Conservation (phyloP, 2,113 vertebrate genomes). For the Ammodytes marinus region DNA sequence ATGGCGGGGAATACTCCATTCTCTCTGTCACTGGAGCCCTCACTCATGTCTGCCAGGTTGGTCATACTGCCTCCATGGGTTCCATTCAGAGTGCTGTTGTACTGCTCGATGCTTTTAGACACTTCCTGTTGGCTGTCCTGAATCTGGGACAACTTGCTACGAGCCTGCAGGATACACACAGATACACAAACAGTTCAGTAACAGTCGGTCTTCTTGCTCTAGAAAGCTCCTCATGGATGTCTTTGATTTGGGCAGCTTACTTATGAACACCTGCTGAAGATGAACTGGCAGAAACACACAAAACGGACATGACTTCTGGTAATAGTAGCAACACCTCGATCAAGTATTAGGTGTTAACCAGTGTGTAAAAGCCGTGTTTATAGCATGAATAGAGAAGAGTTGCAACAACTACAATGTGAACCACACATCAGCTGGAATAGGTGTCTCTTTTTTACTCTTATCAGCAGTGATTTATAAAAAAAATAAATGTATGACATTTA, state of each 20-base stretch:
- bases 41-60: constrained; percentile 91
- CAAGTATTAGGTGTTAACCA: background rate
- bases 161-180: constrained; percentile 83
- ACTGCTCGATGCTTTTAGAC: constrained; percentile 90
- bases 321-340: background rate
- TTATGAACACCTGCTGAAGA: background rate
- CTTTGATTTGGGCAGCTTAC: background rate
- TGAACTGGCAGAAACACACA: background rate
- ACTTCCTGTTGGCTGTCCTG: constrained; percentile 93
- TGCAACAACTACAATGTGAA: background rate
- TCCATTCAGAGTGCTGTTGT: constrained; percentile 90
- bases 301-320: background rate
- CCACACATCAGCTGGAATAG: background rate
- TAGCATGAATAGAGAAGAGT: background rate
- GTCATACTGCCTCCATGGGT: constrained; percentile 91
- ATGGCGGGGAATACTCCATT: constrained; percentile 86
- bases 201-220: background rate
- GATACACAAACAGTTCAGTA: background rate
- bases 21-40: constrained; percentile 89
- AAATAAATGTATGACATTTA: no score
- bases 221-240: background rate
- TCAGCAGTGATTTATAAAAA: no score
- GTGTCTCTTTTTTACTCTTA: no score
- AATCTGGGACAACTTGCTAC: constrained; percentile 93
- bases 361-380: background rate